These are phyloP conservation scores for Macroramphosus scolopax DNA, from an alignment of 2,797 vertebrate species.

Conservation along the genomic window DNA sequence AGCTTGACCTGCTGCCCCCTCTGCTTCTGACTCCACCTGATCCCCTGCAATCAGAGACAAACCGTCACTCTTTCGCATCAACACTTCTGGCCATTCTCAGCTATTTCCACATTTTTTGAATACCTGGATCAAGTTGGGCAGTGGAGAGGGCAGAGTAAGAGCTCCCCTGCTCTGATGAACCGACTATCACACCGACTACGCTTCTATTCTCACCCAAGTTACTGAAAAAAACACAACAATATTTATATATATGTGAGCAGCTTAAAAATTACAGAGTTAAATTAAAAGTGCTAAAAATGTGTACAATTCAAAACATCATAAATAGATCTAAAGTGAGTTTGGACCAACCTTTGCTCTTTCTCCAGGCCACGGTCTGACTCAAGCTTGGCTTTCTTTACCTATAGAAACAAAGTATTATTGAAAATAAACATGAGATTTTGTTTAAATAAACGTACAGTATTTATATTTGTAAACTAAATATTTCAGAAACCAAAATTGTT, in stretches of 20 bases:
- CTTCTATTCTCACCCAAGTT: constrained; percentile 53
- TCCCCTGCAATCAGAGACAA: constrained; percentile 44
- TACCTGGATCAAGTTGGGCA: constrained; percentile 83
- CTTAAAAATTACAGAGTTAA: too few relatives aligned
- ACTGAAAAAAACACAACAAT: too few relatives aligned
- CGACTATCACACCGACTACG: constrained; percentile 77
- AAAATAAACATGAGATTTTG: not conserved
- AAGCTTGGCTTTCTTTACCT: constrained; percentile 90
- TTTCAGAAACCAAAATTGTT: too few relatives aligned
- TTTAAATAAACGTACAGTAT: too few relatives aligned
- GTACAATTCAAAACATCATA: not conserved
- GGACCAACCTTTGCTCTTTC: constrained; percentile 80
- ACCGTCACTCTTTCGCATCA: not conserved
- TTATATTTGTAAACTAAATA: too few relatives aligned
- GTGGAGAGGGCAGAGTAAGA: constrained; percentile 80
- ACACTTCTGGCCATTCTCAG: accelerated
- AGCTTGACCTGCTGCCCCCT: constrained; percentile 46
- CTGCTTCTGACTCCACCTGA: constrained; percentile 55
- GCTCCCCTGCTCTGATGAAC: constrained; percentile 75
- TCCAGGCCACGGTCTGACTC: constrained; percentile 83
- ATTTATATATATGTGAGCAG: too few relatives aligned
- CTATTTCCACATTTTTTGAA: constrained; percentile 36
- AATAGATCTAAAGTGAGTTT: not conserved
- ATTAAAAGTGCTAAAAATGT: too few relatives aligned
- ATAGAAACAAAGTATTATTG: constrained; percentile 37